Base-by-base conservation (phyloP, 2,797 vertebrate genomes). In the Rallus crepitans region DNA sequence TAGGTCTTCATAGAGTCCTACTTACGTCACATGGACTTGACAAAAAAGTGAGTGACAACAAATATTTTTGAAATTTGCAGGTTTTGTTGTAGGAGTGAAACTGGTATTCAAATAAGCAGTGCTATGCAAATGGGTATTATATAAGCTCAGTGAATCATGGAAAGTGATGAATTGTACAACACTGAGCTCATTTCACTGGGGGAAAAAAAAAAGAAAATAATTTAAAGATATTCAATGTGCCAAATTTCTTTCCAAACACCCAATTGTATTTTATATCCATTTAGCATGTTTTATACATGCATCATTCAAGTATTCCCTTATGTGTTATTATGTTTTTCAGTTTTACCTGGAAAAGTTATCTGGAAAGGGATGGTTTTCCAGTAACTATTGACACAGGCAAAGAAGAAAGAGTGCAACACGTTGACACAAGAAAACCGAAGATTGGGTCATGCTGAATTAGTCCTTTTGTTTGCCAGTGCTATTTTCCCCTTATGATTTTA, bases 121-220 rank as follows among this genome's bases (percentile, higher is more conserved):
- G 15, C 24, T 85, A 80, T 66, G 83, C 37, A 92, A 93, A 85
- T 73, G n/a, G 7, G n/a, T 72, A 65, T 91, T 94, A 89, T 77
- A 82, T 85, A 95, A 96, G 39, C 17, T 61, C 33, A 57, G 55
- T 91, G 84, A 93, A 71, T 96, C 78, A 93, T 55, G 21, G 35
- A 57, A 92, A 68, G 50, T 68, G 61, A 71, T 65, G 79, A 86
- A 89, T 70, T 64, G 37, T 92, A 27, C 15, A 89, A 31, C 33
- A 87, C 45, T 68, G 80, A 82, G 75, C 40, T 80, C 23, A 20
- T 68, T 88, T 71, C 19, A 71, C 11, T 13, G 37, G 6, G 33
- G 33, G 35, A 9, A 60, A 79, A 75, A 55, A 30, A 82, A 30
- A 1, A 73, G 17, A 17, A 42, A 42, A 39, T 50, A 50, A 52